phyloP scores from a whole-genome alignment of 2,888 invertebrate species.

The Heterodera filipjevi region DNA sequence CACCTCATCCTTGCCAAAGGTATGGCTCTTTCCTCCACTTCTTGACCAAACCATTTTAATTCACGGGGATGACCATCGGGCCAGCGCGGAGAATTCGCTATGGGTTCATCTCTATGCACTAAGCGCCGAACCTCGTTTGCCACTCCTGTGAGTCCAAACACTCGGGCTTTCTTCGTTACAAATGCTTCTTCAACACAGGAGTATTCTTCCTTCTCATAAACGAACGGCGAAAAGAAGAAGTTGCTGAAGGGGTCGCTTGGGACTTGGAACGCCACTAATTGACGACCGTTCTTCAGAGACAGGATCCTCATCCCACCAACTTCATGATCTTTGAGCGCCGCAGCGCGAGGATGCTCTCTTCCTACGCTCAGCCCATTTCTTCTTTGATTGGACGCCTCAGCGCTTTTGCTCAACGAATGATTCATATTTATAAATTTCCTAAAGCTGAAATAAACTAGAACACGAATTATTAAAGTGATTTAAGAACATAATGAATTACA shows the following conservation, averaged over 20 bases:
- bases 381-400: too few species aligned
- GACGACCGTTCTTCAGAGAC: neutral
- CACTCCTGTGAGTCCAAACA: neutral
- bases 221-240: neutral
- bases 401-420: too few species aligned
- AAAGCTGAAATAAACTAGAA: too few species aligned
- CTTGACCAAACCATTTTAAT: neutral
- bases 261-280: neutral
- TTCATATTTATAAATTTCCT: too few species aligned
- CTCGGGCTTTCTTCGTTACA: neutral
- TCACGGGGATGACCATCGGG: neutral
- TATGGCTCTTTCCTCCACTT: neutral
- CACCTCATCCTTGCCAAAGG: neutral
- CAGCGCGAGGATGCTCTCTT: neutral
- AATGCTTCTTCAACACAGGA: constrained; percentile 9
- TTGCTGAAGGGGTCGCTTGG: neutral
- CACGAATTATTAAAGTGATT: too few species aligned
- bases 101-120: neutral
- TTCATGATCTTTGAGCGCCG: neutral
- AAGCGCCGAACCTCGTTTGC: neutral
- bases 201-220: neutral
- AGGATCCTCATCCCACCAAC: neutral
- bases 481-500: too few species aligned
- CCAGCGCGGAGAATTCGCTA: neutral
- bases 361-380: too few species aligned